Conservation (phyloP, 2,888 invertebrate genomes). For the Xylocampa areola region DNA sequence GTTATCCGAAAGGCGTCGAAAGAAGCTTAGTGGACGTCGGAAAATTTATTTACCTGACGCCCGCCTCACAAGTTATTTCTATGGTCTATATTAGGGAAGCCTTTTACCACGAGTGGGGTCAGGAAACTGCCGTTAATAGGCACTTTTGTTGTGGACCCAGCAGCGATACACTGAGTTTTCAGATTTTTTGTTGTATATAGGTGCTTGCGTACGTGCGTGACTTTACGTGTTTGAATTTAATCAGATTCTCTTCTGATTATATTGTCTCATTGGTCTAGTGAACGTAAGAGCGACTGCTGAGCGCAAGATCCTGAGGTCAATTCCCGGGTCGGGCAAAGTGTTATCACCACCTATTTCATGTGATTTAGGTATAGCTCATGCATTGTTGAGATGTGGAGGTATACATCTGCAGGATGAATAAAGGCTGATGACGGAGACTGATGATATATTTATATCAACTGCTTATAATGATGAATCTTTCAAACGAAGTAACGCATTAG, state of each 20-base stretch:
- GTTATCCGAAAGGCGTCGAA: constrained; percentile 25
- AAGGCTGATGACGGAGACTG: too few species aligned
- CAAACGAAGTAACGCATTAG: too few species aligned
- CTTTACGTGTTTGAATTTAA: constrained; percentile 18
- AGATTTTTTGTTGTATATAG: constrained; percentile 16
- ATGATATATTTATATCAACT: too few species aligned
- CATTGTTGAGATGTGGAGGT: too few species aligned
- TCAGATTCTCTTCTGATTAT: neutral
- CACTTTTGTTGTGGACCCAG: constrained; percentile 49
- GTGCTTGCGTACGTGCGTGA: neutral
- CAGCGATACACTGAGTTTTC: constrained; percentile 26
- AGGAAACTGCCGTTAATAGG: constrained; percentile 59
- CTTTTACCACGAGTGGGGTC: constrained; percentile 59
- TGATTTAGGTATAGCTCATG: too few species aligned
- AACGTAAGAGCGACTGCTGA: too few species aligned
- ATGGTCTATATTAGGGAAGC: constrained; percentile 59
- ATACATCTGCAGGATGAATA: too few species aligned
- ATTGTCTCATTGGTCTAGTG: too few species aligned
- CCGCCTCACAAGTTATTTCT: constrained; percentile 56
- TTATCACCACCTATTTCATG: too few species aligned
- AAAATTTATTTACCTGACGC: constrained; percentile 55
- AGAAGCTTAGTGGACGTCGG: constrained; percentile 21
- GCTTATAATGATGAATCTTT: too few species aligned
- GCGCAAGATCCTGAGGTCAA: too few species aligned
- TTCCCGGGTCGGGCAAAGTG: too few species aligned